Conservation (phyloP, 2,797 vertebrate genomes). For the Pseudochromis fuscus region DNA sequence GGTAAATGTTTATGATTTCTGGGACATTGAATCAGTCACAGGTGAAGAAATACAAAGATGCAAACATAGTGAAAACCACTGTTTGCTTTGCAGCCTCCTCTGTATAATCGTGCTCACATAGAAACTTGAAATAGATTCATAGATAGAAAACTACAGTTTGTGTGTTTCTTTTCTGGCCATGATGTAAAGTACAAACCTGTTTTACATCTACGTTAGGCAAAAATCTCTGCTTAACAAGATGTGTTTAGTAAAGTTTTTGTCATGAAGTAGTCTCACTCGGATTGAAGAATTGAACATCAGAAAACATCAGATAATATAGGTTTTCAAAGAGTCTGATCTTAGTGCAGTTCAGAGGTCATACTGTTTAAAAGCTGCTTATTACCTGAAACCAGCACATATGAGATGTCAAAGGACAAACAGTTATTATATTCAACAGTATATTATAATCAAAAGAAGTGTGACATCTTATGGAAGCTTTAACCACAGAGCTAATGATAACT, state of each 20-base stretch:
- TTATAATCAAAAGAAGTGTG: too few relatives aligned
- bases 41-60: background rate
- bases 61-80: too few relatives aligned
- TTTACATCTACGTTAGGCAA: too few relatives aligned
- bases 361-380: background rate
- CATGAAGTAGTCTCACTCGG: too few relatives aligned
- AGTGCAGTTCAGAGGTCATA: background rate
- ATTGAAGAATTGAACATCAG: background rate
- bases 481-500: background rate
- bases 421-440: background rate
- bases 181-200: too few relatives aligned
- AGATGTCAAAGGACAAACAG: background rate
- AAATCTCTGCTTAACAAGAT: too few relatives aligned
- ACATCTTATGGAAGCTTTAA: too few relatives aligned
- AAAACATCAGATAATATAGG: conserved; percentile 6
- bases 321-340: background rate
- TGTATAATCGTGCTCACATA: background rate
- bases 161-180: too few relatives aligned
- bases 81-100: background rate
- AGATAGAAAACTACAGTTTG: too few relatives aligned
- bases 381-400: background rate
- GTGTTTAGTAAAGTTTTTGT: too few relatives aligned
- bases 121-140: background rate
- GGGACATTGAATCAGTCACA: too few relatives aligned
- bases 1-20: too few relatives aligned